Evolutionary conservation across 1,140 invertebrate species (phyloP), one percentile per base, ranked within the genome.

Genomic region (Megalopta genalis): DNA sequence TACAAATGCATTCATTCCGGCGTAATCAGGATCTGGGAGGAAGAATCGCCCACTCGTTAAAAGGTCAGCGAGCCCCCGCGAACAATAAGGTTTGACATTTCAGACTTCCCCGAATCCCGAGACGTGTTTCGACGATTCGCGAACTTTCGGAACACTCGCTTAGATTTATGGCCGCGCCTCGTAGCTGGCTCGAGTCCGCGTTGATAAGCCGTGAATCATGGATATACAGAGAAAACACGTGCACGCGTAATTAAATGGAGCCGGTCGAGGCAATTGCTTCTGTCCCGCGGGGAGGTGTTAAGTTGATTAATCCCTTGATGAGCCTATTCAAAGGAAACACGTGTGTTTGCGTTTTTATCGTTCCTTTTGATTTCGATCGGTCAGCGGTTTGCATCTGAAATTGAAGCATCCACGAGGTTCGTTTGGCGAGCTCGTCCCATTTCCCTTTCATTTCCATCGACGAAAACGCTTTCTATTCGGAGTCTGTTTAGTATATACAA

Each of bases 1-100:
- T 7, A n/a, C 9, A 73, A 49, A 49, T 72, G 52, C 70, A 66
- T 32, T 73, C 52, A 21, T 59, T 65, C 23, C 1, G 16, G 0
- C 9, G 3, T 21, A 42, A 52, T 59, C 21, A n/a, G 49, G 32
- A 10, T 32, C 32, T 4, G 32, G 32, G 32, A 32, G n/a, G 21
- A 46, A 66, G 54, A 46, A 57, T 69, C 57, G 57, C 23, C 54
- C 23, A n/a, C 67, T 42, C 54, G 62, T 60, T 52, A 37, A 82
- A 84, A 84, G 81, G 83, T 84, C 82, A 84, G 66, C 66, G 25
- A 77, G 18, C 42, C 68, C 42, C 68, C 49, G 49, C 21, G 37
- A 54, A 69, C 57, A 23, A 39, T 16, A 25, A 21, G 23, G 39
- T 81, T 25, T 85, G 78, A 77, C 78, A 84, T 81, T 85, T 84